A percentile compares a stretch with the other conserved stretches of the same genome.
Conservation (phyloP, 92 coral and sea anemone species). For the Parazoanthus swiftii region DNA sequence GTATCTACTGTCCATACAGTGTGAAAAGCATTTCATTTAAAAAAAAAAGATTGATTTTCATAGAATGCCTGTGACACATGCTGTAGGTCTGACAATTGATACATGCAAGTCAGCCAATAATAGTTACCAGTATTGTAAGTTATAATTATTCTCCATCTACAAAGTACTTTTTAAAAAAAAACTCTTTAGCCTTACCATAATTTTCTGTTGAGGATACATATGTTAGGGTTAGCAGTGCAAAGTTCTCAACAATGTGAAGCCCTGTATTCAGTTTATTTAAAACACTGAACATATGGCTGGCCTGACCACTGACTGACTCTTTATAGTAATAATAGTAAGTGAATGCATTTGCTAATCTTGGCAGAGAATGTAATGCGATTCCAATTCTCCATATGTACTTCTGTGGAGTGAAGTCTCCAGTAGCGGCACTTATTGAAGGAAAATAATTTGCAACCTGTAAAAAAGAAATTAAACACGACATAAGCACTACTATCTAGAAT, state of each 20-base stretch:
- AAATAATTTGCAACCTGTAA: slow-evolving; percentile 61
- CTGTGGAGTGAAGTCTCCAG: slow-evolving; percentile 63
- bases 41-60: no score
- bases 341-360: slow-evolving; percentile 59
- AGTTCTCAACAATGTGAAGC: slow-evolving; percentile 70
- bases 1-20: no score
- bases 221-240: slow-evolving; percentile 76
- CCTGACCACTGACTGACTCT: slow-evolving; percentile 45
- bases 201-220: slow-evolving; percentile 90
- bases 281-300: slow-evolving; percentile 54
- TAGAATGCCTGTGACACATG: no score
- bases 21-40: no score
- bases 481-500: not conserved
- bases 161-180: no score
- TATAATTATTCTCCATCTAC: no score
- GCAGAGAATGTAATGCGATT: slow-evolving; percentile 85
- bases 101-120: no score
- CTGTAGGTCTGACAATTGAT: no score
- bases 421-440: slow-evolving; percentile 67
- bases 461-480: not conserved
- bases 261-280: slow-evolving; percentile 58
- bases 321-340: slow-evolving; percentile 55
- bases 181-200: slow-evolving; percentile 68
- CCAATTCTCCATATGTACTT: slow-evolving; percentile 68
- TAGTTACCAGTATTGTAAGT: no score